A percentile compares a stretch with the other conserved stretches of the same genome.
These are phyloP conservation scores for Naso thynnoides DNA, from an alignment of 2,797 vertebrate species.

Conservation along the genomic window DNA sequence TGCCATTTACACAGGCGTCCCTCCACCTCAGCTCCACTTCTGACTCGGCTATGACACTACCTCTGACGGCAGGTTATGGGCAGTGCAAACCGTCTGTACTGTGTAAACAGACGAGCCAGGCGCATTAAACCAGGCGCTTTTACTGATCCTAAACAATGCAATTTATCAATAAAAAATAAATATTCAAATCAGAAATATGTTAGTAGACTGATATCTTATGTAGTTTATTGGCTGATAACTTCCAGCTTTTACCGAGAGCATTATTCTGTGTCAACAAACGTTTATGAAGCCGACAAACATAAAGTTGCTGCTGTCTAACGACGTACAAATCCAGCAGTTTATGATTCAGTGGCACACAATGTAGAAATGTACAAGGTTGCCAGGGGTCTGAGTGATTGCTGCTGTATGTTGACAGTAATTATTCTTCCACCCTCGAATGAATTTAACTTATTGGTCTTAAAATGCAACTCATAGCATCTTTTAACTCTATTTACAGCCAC, in stretches of 20 bases:
- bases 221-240: no score
- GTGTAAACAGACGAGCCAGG: no score
- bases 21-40: no score
- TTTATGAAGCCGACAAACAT: conserved; percentile 3
- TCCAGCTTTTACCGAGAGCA: conserved; percentile 1
- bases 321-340: neutral
- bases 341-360: neutral
- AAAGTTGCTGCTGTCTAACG: neutral
- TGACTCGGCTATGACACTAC: no score
- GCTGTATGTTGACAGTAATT: conserved; percentile 36
- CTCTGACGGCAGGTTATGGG: no score
- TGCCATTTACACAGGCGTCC: no score
- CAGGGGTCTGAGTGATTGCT: neutral
- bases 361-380: conserved; percentile 9
- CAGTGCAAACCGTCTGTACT: no score
- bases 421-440: conserved; percentile 20
- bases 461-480: conserved; percentile 34
- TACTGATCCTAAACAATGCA: no score
- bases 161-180: no score
- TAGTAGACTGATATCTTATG: no score
- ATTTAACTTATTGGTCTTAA: conserved; percentile 30
- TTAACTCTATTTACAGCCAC: conserved; percentile 30
- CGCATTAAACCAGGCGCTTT: no score
- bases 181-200: neutral
- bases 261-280: neutral